A percentile compares a stretch with the other conserved stretches of the same genome.
Conservation (phyloP, 2,888 invertebrate genomes). For the Trichacis sp. region DNA sequence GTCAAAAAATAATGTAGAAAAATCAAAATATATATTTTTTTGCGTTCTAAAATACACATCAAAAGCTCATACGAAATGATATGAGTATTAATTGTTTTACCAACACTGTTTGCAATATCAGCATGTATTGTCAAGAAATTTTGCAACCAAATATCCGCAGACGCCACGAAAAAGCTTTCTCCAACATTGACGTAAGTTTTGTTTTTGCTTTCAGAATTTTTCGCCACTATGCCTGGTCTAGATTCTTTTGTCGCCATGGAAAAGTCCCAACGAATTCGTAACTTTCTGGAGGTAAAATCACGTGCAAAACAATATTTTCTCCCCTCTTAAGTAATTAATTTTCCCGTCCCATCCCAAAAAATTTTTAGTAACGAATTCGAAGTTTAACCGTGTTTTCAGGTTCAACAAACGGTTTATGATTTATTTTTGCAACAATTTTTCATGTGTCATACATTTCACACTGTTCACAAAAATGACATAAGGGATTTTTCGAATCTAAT, state of each 20-base stretch:
- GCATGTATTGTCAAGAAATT: no score
- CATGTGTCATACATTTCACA: neutral
- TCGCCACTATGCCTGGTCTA: conserved; percentile 87
- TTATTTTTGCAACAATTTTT: neutral
- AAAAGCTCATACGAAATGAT: no score
- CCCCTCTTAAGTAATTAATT: no score
- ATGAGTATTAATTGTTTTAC: no score
- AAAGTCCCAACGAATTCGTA: conserved; percentile 80
- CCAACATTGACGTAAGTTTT: neutral
- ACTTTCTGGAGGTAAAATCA: conserved; percentile 82
- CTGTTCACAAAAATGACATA: neutral
- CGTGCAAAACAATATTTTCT: no score
- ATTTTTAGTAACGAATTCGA: neutral
- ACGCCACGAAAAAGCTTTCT: no score
- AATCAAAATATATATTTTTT: no score
- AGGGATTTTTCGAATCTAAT: neutral
- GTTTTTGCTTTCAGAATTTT: conserved; percentile 74
- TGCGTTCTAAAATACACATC: no score
- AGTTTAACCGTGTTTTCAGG: conserved; percentile 1
- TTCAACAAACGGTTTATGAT: conserved; percentile 3
- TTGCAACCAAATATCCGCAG: no score
- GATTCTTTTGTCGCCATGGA: conserved; percentile 88
- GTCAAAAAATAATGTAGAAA: no score
- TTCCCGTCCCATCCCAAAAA: neutral
- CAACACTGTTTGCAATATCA: no score